Evolutionary conservation across 2,113 vertebrate species (phyloP).

Genomic region (Callithrix jacchus): DNA sequence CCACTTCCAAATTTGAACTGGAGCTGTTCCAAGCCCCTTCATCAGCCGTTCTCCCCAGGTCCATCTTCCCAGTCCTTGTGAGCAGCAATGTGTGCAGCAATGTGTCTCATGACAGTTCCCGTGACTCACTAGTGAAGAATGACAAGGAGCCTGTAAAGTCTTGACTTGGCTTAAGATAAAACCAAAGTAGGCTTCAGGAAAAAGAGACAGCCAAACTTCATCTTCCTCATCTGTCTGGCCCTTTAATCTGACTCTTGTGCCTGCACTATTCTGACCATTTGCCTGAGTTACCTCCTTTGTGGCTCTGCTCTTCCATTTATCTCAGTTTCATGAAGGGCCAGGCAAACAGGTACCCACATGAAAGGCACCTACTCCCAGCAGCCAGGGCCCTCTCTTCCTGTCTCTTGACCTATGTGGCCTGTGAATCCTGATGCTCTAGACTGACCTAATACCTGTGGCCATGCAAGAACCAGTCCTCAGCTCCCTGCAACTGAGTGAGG

Average conservation of each 20-base stretch:
- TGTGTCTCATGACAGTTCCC: slow-evolving; percentile 76
- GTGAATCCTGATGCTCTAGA: accelerated
- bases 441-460: background rate
- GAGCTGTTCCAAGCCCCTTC: slow-evolving; percentile 71
- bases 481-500: background rate
- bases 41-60: slow-evolving; percentile 83
- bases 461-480: accelerated
- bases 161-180: slow-evolving; percentile 87
- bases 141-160: slow-evolving; percentile 88
- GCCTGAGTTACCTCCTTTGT: background rate
- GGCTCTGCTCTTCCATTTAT: background rate
- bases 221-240: background rate
- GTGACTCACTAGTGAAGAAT: slow-evolving; percentile 81
- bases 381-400: accelerated
- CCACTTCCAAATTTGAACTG: slow-evolving; percentile 66
- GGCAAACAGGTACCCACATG: background rate
- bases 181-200: slow-evolving; percentile 90
- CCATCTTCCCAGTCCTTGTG: slow-evolving; percentile 85
- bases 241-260: background rate
- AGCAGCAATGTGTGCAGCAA: slow-evolving; percentile 85
- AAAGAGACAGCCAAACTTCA: slow-evolving; percentile 85
- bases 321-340: background rate
- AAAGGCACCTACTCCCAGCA: background rate
- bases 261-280: background rate
- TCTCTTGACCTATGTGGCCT: background rate